Conservation (phyloP, 2,797 vertebrate genomes). For the Anguilla marmorata region DNA sequence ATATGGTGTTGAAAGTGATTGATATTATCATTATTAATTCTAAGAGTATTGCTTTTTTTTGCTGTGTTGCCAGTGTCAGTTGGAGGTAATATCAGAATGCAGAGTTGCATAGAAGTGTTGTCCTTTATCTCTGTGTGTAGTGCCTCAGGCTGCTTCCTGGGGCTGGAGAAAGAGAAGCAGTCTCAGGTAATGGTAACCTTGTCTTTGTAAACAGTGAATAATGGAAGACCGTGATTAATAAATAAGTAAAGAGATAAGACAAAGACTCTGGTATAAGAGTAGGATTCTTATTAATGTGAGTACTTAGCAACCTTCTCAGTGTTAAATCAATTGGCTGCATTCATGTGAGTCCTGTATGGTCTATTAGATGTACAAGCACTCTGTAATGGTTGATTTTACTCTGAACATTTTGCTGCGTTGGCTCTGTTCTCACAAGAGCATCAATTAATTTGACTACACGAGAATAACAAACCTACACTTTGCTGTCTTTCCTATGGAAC, state of each 20-base stretch:
- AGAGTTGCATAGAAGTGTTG: not conserved
- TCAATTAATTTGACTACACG: conserved; percentile 16
- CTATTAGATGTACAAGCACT: not conserved
- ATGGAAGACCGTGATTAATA: not conserved
- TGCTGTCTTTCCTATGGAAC: not conserved
- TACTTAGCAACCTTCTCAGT: not conserved
- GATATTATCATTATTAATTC: not conserved
- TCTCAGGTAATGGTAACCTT: not conserved
- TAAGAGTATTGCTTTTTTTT: not conserved
- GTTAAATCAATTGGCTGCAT: not conserved
- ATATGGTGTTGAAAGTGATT: not conserved
- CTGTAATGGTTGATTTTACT: not conserved
- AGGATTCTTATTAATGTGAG: conserved; percentile 5
- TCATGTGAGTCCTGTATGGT: not conserved
- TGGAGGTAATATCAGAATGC: not conserved
- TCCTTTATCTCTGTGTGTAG: not conserved
- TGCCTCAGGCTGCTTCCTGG: not conserved
- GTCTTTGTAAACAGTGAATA: not conserved
- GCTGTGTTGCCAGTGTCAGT: not conserved
- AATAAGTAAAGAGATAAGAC: not conserved
- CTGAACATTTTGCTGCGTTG: not conserved
- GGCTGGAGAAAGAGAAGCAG: not conserved
- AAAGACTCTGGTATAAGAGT: not conserved
- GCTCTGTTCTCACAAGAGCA: not conserved
- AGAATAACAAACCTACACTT: conserved; percentile 1